A percentile compares a stretch with the other conserved stretches of the same genome.
Evolutionary conservation across 2,888 invertebrate species (phyloP).

Genomic region (Diaperis boleti): DNA sequence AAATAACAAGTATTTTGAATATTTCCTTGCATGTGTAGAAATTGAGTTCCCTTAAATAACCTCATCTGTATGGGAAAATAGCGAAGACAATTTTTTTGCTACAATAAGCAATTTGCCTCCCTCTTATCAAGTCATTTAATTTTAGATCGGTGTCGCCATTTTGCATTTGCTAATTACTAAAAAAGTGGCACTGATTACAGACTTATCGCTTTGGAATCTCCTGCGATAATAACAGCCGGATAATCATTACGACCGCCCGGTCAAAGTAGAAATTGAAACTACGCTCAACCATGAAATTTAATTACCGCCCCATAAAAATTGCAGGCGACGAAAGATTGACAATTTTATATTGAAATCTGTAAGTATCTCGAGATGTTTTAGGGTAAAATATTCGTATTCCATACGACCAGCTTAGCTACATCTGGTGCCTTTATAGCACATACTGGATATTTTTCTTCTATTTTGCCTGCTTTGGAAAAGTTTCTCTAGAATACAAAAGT

Average conservation of each 20-base stretch:
- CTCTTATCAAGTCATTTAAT: too few species aligned
- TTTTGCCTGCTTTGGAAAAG: conserved; percentile 1
- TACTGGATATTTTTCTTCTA: conserved; percentile 15
- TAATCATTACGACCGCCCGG: neutral
- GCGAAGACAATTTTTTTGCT: too few species aligned
- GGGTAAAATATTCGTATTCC: conserved; percentile 17
- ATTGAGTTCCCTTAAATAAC: too few species aligned
- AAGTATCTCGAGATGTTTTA: conserved; percentile 22
- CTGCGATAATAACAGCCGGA: neutral
- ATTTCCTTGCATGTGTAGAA: too few species aligned
- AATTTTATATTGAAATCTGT: conserved; percentile 27
- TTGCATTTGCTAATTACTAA: too few species aligned
- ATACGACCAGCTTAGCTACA: conserved; percentile 18
- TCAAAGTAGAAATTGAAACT: conserved; percentile 8
- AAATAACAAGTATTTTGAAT: too few species aligned
- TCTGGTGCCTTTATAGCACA: conserved; percentile 23
- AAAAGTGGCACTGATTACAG: too few species aligned
- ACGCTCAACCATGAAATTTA: neutral
- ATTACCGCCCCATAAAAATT: conserved; percentile 2
- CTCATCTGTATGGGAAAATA: too few species aligned
- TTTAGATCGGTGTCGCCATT: too few species aligned
- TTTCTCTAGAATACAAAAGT: neutral
- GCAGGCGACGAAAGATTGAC: neutral
- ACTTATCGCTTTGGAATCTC: neutral
- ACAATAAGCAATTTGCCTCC: too few species aligned